phyloP scores from a whole-genome alignment of 1,140 invertebrate genomes.

The Pseudomyrmex gracilis region DNA sequence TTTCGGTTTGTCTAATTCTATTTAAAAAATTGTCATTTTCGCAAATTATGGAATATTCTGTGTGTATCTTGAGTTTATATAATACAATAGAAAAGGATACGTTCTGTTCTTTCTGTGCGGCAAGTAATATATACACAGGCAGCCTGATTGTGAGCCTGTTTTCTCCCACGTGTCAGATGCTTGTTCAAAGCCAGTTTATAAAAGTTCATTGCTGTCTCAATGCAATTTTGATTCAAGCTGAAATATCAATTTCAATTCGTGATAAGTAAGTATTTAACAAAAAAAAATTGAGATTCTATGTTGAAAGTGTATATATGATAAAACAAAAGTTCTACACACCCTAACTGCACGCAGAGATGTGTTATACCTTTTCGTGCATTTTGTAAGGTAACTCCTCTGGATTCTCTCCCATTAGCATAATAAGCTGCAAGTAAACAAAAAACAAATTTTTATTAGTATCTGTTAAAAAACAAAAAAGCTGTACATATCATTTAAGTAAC shows the following conservation, averaged over 20 bases:
- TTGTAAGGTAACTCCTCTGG: conserved; percentile 94
- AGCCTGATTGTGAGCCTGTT: conserved; percentile 96
- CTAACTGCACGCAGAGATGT: conserved; percentile 91
- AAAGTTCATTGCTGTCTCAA: conserved; percentile 97
- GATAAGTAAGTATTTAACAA: too few species aligned
- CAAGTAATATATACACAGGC: conserved; percentile 99
- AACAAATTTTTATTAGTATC: conserved; percentile 5
- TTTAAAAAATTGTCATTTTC: too few species aligned
- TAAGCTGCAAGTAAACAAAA: conserved; percentile 87
- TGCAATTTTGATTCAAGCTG: conserved; percentile 94
- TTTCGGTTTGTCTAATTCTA: neutral
- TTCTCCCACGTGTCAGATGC: conserved; percentile 96
- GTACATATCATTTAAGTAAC: conserved; percentile 10
- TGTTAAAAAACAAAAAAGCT: conserved; percentile 1
- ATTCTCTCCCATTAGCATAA: conserved; percentile 93
- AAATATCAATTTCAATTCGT: conserved; percentile 21
- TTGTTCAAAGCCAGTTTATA: conserved; percentile 97
- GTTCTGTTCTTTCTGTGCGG: conserved; percentile 96
- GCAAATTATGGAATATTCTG: too few species aligned
- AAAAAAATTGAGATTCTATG: neutral
- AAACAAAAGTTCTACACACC: conserved; percentile 78
- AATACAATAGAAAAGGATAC: conserved; percentile 89
- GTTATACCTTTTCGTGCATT: conserved; percentile 95
- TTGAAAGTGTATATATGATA: conserved; percentile 6
- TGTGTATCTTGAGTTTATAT: neutral